Evolutionary conservation across 2,888 invertebrate species (phyloP).

Genomic region (Tenthredo distinguenda): DNA sequence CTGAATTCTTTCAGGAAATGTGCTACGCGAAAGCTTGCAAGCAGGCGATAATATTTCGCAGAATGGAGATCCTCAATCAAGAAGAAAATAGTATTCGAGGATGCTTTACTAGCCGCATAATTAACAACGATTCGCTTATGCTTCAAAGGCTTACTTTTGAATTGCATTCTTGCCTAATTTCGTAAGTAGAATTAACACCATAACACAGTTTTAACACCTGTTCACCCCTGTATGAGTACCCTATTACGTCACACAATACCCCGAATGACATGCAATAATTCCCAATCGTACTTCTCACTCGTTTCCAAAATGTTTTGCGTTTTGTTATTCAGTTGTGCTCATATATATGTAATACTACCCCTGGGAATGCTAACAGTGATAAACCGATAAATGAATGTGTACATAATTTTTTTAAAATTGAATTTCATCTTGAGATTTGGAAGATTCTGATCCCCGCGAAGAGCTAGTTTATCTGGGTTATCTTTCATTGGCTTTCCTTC

Average conservation of each 20-base stretch:
- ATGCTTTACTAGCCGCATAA: conserved; percentile 42
- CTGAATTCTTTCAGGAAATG: conserved; percentile 48
- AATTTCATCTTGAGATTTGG: background rate
- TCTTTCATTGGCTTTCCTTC: background rate
- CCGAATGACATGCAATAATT: background rate
- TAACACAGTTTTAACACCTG: conserved; percentile 47
- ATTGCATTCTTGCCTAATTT: conserved; percentile 68
- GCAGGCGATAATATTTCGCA: conserved; percentile 4
- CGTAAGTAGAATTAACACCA: conserved; percentile 72
- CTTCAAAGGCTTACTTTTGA: conserved; percentile 69
- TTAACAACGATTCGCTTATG: conserved; percentile 67
- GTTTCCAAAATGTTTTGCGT: background rate
- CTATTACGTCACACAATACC: background rate
- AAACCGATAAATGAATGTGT: background rate
- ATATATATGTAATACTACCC: background rate
- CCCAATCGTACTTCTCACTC: background rate
- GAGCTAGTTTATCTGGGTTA: background rate
- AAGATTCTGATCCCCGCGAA: background rate
- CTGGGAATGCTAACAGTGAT: conserved; percentile 12
- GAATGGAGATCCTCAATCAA: conserved; percentile 22
- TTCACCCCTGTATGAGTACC: background rate
- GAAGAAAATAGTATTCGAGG: conserved; percentile 41
- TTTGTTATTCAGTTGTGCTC: background rate
- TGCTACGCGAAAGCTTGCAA: conserved; percentile 24
- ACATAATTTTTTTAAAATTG: background rate